A percentile compares a stretch with the other conserved stretches of the same genome.
Evolutionary conservation across 1,140 invertebrate species (phyloP).

Genomic region (Diprion similis): DNA sequence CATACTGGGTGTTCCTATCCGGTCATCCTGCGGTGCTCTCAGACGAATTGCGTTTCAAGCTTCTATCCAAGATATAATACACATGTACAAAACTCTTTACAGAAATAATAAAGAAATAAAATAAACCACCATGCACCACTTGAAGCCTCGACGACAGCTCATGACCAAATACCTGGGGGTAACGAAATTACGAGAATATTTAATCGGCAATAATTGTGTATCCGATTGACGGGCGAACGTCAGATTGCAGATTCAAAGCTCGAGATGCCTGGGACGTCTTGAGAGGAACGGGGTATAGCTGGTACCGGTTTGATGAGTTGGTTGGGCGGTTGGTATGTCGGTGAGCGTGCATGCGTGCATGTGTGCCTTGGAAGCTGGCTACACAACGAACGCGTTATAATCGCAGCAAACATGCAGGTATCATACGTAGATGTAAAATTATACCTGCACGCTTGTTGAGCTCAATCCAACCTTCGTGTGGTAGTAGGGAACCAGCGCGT

Average conservation of each 20-base stretch:
- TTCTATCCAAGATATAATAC: not conserved
- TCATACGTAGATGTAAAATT: conserved; percentile 1
- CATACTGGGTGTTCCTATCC: not conserved
- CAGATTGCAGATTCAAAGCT: conserved; percentile 1
- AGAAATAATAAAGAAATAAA: not conserved
- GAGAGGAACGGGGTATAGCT: not conserved
- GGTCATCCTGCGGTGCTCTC: not conserved
- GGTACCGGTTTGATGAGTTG: conserved; percentile 4
- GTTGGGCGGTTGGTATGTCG: not conserved
- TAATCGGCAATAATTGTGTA: conserved; percentile 5
- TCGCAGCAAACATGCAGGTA: conserved; percentile 1
- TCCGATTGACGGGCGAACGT: conserved; percentile 2
- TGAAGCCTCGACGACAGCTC: not conserved
- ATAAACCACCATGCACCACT: not conserved
- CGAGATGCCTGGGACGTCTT: not conserved
- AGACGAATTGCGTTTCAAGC: not conserved
- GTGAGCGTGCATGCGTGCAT: not conserved
- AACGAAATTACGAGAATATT: not conserved
- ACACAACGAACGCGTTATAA: not conserved
- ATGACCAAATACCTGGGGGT: not conserved
- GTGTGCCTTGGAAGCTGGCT: not conserved
- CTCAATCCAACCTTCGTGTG: not conserved
- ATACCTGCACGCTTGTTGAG: not conserved
- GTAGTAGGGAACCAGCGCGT: not conserved
- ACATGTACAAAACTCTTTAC: not conserved